Percentiles rank a stretch among this genome's conserved stretches.
Conservation (phyloP, 37 sponge, comb jelly and placozoan species). For the Halisarca cf. caerulea region DNA sequence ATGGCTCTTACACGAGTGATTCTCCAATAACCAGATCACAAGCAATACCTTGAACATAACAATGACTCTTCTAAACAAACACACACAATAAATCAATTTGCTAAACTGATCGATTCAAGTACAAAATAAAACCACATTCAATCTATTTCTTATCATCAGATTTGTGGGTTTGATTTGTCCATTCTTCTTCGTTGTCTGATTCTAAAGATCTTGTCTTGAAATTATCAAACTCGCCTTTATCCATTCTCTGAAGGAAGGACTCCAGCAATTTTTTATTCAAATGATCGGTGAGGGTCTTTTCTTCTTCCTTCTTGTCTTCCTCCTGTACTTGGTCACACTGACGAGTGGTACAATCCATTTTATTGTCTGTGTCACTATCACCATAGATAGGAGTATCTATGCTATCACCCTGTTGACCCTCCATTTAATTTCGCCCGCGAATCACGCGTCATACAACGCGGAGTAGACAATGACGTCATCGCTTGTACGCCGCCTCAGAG, state of each 20-base stretch:
- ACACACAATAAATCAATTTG: background rate
- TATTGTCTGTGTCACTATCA: too few relatives aligned
- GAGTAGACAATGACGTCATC: too few relatives aligned
- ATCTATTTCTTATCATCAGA: background rate
- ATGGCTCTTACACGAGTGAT: too few relatives aligned
- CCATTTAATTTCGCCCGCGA: too few relatives aligned
- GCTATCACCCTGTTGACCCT: too few relatives aligned
- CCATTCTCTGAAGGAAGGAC: conserved; percentile 62
- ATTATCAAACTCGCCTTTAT: conserved; percentile 31
- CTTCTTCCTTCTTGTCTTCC: conserved; percentile 41
- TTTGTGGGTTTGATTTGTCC: background rate
- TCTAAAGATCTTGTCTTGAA: background rate
- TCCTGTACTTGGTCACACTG: background rate
- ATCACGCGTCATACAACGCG: too few relatives aligned
- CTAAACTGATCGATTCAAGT: background rate
- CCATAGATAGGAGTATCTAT: too few relatives aligned
- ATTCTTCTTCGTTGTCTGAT: conserved; percentile 30
- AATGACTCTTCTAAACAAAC: too few relatives aligned
- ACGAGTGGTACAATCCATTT: background rate
- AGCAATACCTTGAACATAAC: too few relatives aligned
- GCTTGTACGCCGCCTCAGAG: too few relatives aligned
- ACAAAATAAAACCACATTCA: background rate
- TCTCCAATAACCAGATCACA: too few relatives aligned
- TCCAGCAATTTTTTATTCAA: conserved; percentile 75
- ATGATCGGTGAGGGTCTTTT: conserved; percentile 77